phyloP scores from a whole-genome alignment of 2,888 invertebrate genomes.

The Phania funesta region DNA sequence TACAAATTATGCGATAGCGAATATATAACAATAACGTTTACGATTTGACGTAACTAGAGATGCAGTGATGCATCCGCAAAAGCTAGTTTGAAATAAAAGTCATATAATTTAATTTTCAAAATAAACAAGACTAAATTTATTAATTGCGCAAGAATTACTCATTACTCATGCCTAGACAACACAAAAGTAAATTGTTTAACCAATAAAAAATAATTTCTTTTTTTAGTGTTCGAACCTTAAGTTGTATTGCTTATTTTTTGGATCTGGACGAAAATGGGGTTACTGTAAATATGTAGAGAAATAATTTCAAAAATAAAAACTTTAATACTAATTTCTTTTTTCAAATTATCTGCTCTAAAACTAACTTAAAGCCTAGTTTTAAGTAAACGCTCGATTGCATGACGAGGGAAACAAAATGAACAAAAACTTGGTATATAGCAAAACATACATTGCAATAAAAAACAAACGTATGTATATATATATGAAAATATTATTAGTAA shows the following conservation, averaged over 20 bases:
- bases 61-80: no score
- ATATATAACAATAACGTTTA: no score
- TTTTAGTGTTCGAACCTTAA: background rate
- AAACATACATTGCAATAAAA: background rate
- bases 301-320: slow-evolving; percentile 26
- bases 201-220: no score
- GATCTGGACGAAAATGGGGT: background rate
- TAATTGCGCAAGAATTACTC: no score
- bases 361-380: slow-evolving; percentile 40
- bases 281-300: background rate
- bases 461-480: background rate
- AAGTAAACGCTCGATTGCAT: slow-evolving; percentile 48
- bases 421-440: slow-evolving; percentile 6
- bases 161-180: no score
- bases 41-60: no score
- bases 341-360: slow-evolving; percentile 4
- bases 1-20: no score
- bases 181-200: no score
- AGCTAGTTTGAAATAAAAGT: no score
- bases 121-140: no score
- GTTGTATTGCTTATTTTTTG: background rate
- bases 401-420: slow-evolving; percentile 31
- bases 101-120: no score
- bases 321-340: slow-evolving; percentile 43
- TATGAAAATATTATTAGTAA: slow-evolving; percentile 17